Conservation (phyloP, 2,797 vertebrate species). For the Jordanella pulchra region DNA sequence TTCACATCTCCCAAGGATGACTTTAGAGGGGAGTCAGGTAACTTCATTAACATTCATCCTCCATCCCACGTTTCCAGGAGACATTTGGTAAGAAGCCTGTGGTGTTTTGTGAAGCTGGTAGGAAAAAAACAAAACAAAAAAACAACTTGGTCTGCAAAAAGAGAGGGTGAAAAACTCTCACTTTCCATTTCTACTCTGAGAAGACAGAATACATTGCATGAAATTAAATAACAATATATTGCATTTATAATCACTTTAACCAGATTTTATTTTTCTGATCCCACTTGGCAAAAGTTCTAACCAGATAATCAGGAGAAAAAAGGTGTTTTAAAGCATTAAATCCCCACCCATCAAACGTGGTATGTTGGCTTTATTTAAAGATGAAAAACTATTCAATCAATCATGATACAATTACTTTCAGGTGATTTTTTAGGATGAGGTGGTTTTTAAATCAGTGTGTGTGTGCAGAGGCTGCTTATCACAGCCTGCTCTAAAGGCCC, state of each 20-base stretch:
- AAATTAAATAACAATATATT: background rate
- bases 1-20: conserved; percentile 74
- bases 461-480: too few species aligned
- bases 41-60: conserved; percentile 80
- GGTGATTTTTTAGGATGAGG: background rate
- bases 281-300: background rate
- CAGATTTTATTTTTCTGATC: background rate
- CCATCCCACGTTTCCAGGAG: conserved; percentile 60
- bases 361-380: conserved; percentile 1
- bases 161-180: conserved; percentile 13
- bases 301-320: background rate
- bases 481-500: too few species aligned
- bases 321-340: background rate
- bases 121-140: conserved; percentile 46
- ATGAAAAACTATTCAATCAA: background rate
- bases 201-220: background rate
- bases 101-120: conserved; percentile 40
- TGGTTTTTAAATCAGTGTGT: background rate
- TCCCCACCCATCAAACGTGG: background rate
- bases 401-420: background rate
- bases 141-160: conserved; percentile 21
- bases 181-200: too few species aligned
- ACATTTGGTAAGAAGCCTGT: conserved; percentile 52
- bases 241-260: background rate
- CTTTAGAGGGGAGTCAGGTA: conserved; percentile 73